Evolutionary conservation across 2,797 vertebrate species (phyloP).

Genomic region (Alectoris magna): DNA sequence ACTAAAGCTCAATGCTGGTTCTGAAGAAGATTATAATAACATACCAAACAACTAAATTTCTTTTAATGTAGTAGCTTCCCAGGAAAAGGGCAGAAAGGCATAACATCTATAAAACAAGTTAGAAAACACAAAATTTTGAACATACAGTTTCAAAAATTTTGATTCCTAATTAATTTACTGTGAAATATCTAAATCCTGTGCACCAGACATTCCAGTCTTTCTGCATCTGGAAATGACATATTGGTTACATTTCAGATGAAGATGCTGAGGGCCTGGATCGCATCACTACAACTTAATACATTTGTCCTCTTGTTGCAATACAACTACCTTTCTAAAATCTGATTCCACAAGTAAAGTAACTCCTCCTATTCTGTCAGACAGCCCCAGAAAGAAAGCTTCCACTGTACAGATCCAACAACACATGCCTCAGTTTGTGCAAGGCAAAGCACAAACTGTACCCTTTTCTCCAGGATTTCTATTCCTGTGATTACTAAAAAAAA

Average conservation of each 20-base stretch:
- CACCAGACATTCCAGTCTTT: not conserved
- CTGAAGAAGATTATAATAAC: slow-evolving; percentile 16
- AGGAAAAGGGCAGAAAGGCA: not conserved
- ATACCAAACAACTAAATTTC: not conserved
- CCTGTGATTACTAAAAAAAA: not conserved
- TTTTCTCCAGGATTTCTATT: slow-evolving; percentile 10
- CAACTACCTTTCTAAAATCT: not conserved
- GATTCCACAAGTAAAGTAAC: not conserved
- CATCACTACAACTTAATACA: not conserved
- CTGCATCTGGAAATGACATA: not conserved
- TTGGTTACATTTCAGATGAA: not conserved
- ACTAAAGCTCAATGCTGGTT: slow-evolving; percentile 31
- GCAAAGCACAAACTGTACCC: not conserved
- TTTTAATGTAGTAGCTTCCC: not conserved
- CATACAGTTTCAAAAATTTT: not conserved
- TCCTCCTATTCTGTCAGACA: not conserved
- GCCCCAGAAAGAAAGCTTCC: not conserved
- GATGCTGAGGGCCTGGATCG: not conserved
- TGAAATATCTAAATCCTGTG: not conserved
- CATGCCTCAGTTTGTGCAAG: not conserved
- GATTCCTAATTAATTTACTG: not conserved
- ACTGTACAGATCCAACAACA: not conserved
- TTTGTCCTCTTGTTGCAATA: not conserved
- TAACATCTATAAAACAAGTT: not conserved
- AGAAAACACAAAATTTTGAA: not conserved